A percentile compares a stretch with the other conserved stretches of the same genome.
Evolutionary conservation across 1,140 invertebrate species (phyloP).

Genomic region (Zaprionus gabonicus): DNA sequence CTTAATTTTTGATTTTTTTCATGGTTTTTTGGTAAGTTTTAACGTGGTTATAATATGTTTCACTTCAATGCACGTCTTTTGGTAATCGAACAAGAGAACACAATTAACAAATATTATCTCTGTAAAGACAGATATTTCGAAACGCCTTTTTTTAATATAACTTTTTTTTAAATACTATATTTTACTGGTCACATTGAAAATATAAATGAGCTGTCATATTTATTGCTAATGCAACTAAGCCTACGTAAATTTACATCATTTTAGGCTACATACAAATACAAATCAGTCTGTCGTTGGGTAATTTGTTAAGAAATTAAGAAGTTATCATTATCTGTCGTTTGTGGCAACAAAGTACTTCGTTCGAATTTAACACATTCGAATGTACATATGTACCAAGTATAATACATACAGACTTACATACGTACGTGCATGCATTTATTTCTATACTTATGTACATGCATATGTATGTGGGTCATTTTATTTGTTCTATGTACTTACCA

Average conservation of each 20-base stretch:
- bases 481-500: constrained; percentile 45
- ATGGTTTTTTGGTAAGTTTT: background rate
- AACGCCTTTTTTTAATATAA: background rate
- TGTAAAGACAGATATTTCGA: background rate
- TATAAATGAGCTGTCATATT: constrained; percentile 36
- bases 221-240: constrained; percentile 23
- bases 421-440: constrained; percentile 35
- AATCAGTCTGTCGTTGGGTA: background rate
- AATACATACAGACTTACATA: constrained; percentile 26
- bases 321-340: constrained; percentile 26
- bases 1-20: background rate
- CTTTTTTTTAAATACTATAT: constrained; percentile 20
- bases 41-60: background rate
- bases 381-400: constrained; percentile 19
- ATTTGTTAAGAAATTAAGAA: constrained; percentile 25
- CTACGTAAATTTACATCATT: constrained; percentile 2
- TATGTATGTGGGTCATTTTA: constrained; percentile 43
- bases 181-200: constrained; percentile 33
- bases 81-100: background rate
- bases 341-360: constrained; percentile 37
- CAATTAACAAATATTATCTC: background rate
- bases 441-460: constrained; percentile 2
- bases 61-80: background rate
- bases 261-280: background rate
- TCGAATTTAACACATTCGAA: constrained; percentile 18